Conservation (phyloP, 2,113 vertebrate species). For the Salvator merianae region DNA sequence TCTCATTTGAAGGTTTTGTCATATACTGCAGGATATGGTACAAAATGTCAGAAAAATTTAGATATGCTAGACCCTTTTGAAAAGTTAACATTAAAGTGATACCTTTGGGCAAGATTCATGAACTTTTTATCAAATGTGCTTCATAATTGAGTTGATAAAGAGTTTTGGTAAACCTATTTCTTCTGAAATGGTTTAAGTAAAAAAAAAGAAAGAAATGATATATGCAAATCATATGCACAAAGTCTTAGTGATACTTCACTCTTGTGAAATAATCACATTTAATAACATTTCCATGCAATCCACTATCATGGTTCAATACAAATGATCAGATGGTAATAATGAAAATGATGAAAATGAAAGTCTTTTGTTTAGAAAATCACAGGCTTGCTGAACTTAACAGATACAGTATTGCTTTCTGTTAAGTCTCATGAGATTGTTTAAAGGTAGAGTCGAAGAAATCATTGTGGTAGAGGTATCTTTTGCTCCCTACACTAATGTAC, state of each 20-base stretch:
- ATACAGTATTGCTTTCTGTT: neutral
- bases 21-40: constrained; percentile 29
- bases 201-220: neutral
- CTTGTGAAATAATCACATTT: neutral
- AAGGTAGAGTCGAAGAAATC: no score
- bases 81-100: constrained; percentile 11
- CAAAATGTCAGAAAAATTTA: constrained; percentile 34
- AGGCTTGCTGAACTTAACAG: neutral
- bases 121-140: constrained; percentile 22
- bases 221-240: neutral
- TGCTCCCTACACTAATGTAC: no score
- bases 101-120: constrained; percentile 27
- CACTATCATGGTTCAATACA: neutral
- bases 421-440: neutral
- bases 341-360: neutral
- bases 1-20: constrained; percentile 1
- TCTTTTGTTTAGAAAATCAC: neutral
- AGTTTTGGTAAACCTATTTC: neutral
- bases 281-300: neutral
- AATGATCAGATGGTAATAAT: neutral
- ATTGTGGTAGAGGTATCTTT: no score
- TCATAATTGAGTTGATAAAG: constrained; percentile 22
- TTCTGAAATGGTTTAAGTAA: constrained; percentile 2
- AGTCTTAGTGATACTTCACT: neutral
- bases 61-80: neutral